Evolutionary conservation across 2,888 invertebrate genomes (phyloP).

Genomic region (Caenorhabditis sinica): DNA sequence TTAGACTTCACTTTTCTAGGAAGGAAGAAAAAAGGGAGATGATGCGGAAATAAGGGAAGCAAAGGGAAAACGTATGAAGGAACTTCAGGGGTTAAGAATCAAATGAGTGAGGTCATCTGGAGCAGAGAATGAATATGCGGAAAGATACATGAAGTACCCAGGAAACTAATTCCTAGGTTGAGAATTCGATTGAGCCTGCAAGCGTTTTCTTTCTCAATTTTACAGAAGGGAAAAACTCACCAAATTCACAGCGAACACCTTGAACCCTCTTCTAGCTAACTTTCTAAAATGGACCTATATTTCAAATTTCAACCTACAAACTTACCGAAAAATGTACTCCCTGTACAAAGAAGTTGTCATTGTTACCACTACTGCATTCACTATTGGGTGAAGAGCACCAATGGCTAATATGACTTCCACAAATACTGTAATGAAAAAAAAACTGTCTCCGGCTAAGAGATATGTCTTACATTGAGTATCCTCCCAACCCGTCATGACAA

Average conservation of each 20-base stretch:
- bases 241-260: conserved; percentile 5
- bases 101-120: not conserved
- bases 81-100: not conserved
- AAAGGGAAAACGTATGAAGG: no score
- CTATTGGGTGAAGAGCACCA: not conserved
- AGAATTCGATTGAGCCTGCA: no score
- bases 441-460: no score
- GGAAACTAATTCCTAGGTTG: no score
- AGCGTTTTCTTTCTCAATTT: no score
- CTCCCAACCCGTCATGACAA: not conserved
- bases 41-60: not conserved
- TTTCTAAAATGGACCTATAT: not conserved
- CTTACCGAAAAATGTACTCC: not conserved
- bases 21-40: not conserved
- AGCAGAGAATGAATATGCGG: no score
- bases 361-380: conserved; percentile 7
- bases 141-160: no score
- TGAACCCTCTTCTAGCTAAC: not conserved
- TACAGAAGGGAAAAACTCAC: not conserved
- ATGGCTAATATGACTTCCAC: not conserved
- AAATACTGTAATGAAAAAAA: not conserved
- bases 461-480: conserved; percentile 7
- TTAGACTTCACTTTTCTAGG: conserved; percentile 20
- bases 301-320: not conserved
- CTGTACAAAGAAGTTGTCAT: conserved; percentile 2